Base-by-base conservation (phyloP, 2,888 invertebrate genomes). In the Frankliniella fusca region DNA sequence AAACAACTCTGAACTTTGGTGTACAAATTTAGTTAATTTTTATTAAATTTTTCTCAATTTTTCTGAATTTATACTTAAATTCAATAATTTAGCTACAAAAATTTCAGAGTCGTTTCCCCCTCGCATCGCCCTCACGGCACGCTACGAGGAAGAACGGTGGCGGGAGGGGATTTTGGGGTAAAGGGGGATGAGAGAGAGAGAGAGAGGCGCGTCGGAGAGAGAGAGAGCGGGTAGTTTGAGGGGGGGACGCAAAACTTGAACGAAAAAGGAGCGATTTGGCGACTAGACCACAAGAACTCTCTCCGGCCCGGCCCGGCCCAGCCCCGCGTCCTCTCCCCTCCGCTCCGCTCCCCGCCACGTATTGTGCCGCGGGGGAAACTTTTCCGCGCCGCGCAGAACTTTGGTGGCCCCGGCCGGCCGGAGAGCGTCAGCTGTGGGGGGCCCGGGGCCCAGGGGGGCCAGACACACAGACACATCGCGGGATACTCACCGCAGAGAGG, bases 211-310 rank as follows among this genome's bases (percentile, higher is more conserved):
- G 38, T 38, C 5, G 38, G 5, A 38, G 38, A 38, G 38, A 38
- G 38, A 2, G 38, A 38, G 38, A 38, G 5, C 2, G 5, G 61
- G n/a, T n/a, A 61, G 23, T 70, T 23, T 23, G 70, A 27, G 12
- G 70, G 5, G 54, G 54, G n/a, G n/a, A n/a, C n/a, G 8, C 70
- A 12, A 76, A 76, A 27, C 12, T 76, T 27, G n/a, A 27, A 76
- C 23, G 70, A 76, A 76, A 76, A 76, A 76, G 70, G 70, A 27
- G 70, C 70, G 70, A 76, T 76, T 76, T 76, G 70, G 70, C 70
- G 70, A 76, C 70, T 76, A 23, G 70, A 27, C 70, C 70, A 27
- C 70, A 27, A 76, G 70, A 11, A 61, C 61, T 15, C 11, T n/a
- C 61, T 5, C 61, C 61, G 15, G 18, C 61, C 61, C 50, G 50